phyloP scores from a whole-genome alignment of 2,113 vertebrate genomes.

The Pipra filicauda region DNA sequence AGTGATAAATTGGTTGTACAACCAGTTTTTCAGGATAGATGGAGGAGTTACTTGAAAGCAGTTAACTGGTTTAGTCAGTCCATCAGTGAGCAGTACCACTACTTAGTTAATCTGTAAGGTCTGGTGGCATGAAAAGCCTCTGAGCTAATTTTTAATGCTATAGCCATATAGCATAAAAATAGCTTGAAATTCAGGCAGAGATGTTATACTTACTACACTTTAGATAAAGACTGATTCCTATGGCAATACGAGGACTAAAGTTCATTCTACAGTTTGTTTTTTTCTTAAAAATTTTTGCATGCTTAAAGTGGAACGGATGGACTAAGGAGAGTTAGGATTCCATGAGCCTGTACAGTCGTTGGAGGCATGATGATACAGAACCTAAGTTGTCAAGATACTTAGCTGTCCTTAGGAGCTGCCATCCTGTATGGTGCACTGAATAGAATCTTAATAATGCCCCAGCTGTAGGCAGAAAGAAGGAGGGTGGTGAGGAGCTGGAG shows the following conservation, averaged over 20 bases:
- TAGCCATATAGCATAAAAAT: not conserved
- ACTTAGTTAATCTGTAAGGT: not conserved
- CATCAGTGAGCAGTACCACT: not conserved
- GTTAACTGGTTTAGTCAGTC: not conserved
- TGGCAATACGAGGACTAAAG: not conserved
- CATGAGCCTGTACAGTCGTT: not conserved
- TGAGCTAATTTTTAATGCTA: not conserved
- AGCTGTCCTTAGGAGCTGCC: not conserved
- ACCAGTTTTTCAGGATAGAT: not conserved
- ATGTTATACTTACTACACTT: not conserved
- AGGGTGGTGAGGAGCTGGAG: not conserved
- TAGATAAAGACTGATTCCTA: not conserved
- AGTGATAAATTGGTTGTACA: not conserved
- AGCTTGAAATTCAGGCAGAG: not conserved
- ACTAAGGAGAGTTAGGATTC: not conserved
- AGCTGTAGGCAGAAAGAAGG: not conserved
- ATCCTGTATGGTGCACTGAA: not conserved
- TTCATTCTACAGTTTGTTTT: not conserved
- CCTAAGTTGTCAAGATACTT: not conserved
- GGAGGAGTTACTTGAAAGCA: constrained; percentile 1
- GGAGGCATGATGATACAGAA: not conserved
- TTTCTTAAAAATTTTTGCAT: not conserved
- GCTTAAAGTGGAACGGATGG: not conserved
- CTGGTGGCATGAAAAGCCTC: not conserved
- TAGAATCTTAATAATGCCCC: not conserved